Evolutionary conservation across 2,888 invertebrate genomes (phyloP).

Genomic region (Xestia c-nigrum): DNA sequence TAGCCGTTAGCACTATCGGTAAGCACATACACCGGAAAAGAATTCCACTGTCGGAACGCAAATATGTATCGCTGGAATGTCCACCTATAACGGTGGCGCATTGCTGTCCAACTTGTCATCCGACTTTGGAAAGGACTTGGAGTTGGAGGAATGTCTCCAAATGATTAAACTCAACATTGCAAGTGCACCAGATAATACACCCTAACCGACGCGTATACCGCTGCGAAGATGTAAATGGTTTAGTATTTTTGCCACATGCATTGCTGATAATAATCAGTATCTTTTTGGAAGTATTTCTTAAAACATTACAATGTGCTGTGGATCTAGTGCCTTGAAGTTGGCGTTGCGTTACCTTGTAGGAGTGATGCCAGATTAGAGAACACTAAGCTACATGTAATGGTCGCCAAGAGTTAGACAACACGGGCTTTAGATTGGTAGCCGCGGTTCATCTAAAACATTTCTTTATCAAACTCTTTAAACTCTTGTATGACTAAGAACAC

Average conservation of each 20-base stretch:
- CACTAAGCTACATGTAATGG: neutral
- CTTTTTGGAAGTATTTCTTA: neutral
- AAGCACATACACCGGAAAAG: neutral
- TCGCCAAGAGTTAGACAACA: neutral
- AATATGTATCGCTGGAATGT: slow-evolving; percentile 12
- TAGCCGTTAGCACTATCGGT: neutral
- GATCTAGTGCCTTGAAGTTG: neutral
- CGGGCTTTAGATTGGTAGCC: neutral
- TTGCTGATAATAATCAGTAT: slow-evolving; percentile 10
- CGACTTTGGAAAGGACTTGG: neutral
- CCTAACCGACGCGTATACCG: neutral
- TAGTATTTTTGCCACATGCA: neutral
- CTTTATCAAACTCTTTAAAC: neutral
- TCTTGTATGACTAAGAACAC: neutral
- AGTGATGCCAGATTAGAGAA: neutral
- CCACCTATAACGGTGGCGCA: neutral
- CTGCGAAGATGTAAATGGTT: neutral
- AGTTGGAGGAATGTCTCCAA: slow-evolving; percentile 2
- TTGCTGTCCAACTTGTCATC: neutral
- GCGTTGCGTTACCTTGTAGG: neutral
- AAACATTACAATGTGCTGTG: neutral
- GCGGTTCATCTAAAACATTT: neutral
- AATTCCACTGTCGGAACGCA: neutral
- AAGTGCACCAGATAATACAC: slow-evolving; percentile 2
- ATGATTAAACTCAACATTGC: neutral